These are phyloP conservation scores for Myiothlypis chrysogaster DNA, from an alignment of 2,797 vertebrate species.

Conservation along the genomic window DNA sequence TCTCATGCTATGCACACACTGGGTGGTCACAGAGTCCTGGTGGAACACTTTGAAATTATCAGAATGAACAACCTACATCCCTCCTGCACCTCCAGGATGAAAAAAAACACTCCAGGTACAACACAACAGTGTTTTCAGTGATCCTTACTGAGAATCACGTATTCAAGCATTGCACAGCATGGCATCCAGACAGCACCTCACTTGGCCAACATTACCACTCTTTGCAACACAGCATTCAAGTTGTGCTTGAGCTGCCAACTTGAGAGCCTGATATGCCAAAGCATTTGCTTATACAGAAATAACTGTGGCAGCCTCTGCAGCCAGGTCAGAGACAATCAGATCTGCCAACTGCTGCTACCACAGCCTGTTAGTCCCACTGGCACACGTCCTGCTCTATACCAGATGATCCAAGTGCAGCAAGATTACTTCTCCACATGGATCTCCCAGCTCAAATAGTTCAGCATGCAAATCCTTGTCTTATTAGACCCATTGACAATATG, in stretches of 20 bases:
- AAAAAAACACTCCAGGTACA: not conserved
- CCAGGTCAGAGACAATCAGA: not conserved
- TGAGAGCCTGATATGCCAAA: not conserved
- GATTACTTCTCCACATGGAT: not conserved
- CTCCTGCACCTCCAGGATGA: not conserved
- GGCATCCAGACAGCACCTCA: not conserved
- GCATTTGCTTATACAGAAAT: not conserved
- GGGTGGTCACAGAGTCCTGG: not conserved
- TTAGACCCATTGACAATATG: not conserved
- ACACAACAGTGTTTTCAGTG: not conserved
- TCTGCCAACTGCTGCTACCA: not conserved
- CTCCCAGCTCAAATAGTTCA: not conserved
- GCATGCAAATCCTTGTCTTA: not conserved
- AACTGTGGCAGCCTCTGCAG: not conserved
- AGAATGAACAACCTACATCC: not conserved
- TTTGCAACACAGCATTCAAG: not conserved
- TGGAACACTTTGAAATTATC: not conserved
- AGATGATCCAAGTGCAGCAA: not conserved
- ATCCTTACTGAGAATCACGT: not conserved
- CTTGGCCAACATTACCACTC: not conserved
- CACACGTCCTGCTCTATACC: not conserved
- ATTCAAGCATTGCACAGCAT: not conserved
- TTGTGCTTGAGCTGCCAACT: not conserved
- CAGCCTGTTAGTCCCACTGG: rapidly evolving
- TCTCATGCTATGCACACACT: not conserved